Evolutionary conservation across 2,888 invertebrate species (phyloP).

Genomic region (Oscheius sp.): DNA sequence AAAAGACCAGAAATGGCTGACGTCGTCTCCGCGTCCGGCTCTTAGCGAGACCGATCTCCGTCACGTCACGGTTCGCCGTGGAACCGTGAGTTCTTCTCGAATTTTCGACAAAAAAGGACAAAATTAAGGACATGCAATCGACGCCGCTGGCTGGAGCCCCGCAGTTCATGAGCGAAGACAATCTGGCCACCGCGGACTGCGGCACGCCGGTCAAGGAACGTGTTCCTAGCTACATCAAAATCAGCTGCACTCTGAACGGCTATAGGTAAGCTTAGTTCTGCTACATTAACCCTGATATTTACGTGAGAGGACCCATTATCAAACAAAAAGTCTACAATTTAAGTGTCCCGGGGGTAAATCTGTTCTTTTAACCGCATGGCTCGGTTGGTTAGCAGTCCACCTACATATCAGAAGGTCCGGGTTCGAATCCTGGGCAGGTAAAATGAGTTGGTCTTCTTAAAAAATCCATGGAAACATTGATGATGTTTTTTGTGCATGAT

Average conservation of each 20-base stretch:
- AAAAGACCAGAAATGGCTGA: not conserved
- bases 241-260: slow-evolving; percentile 43
- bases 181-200: slow-evolving; percentile 29
- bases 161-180: slow-evolving; percentile 41
- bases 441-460: too few species aligned
- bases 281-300: not conserved
- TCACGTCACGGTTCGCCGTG: slow-evolving; percentile 29
- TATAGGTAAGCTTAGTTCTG: slow-evolving; percentile 26
- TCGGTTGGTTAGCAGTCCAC: too few species aligned
- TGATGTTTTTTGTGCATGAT: too few species aligned
- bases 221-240: slow-evolving; percentile 40
- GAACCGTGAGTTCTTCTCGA: slow-evolving; percentile 12
- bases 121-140: slow-evolving; percentile 33
- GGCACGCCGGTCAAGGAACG: not conserved
- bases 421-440: too few species aligned
- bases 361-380: too few species aligned
- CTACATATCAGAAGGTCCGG: too few species aligned
- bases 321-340: too few species aligned
- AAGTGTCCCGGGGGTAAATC: too few species aligned
- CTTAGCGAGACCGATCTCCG: slow-evolving; percentile 33
- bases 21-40: slow-evolving; percentile 20
- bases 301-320: too few species aligned
- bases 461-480: too few species aligned
- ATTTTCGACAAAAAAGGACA: not conserved
- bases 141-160: slow-evolving; percentile 39